Evolutionary conservation across 2,888 invertebrate genomes (phyloP), one percentile per base, ranked within the genome.

Genomic region (Apamea epomidion): DNA sequence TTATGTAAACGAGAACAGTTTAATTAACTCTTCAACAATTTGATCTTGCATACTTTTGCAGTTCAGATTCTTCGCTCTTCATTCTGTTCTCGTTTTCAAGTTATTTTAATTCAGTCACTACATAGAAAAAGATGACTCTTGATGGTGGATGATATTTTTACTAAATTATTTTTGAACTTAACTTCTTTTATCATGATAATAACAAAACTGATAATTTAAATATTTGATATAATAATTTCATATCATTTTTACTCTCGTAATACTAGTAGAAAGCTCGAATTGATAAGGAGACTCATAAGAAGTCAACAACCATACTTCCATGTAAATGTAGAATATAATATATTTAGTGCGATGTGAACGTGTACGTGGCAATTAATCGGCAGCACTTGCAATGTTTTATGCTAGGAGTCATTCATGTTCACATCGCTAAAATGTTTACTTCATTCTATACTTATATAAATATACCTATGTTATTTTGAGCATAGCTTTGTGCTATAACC

Each of bases 211-310:
- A 67, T 72, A 74, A 69, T 72, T 71, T 77, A 68, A 65, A 78
- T 78, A 83, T 83, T 42, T 82, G 80, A 81, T 89, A 84, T 80
- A 68, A 70, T 78, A 72, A 80, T 77, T 37, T 76, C 64, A 86
- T 85, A 83, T 88, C 84, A 72, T 79, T 90, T 88, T 85, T 81
- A 83, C 65, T 80, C 60, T 78, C 80, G 64, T 94, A 93, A 95
- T 88, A 91, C 95, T 96, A 95, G 91, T 93, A 94, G 95, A 96
- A 96, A 97, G 96, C 97, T 96, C 97, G 96, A 96, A 94, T 94
- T 94, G 92, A 94, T 94, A 95, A 95, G 93, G 92, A 93, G 95
- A 95, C 96, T 95, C 94, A 89, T 95, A 95, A 93, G 94, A 95
- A 95, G 95, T 96, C 95, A 92, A 96, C 96, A 96, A 96, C 96